Percentiles rank a stretch among this genome's conserved stretches.
Evolutionary conservation across 2,113 vertebrate genomes (phyloP).

Genomic region (Phylloscopus whistleri): DNA sequence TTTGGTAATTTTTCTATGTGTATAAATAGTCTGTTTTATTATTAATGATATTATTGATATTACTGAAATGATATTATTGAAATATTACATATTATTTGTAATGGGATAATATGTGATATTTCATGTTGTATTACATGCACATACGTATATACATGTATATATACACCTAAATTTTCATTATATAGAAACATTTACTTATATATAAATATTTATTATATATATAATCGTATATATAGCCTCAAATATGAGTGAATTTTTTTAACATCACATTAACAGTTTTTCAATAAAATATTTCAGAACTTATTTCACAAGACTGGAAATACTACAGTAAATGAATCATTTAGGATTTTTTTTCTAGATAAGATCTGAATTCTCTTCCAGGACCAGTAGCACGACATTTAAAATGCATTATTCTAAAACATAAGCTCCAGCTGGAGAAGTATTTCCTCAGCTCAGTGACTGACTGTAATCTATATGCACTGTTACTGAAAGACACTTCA

Average conservation of each 20-base stretch:
- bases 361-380: not conserved
- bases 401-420: not conserved
- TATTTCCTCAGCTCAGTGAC: not conserved
- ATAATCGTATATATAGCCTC: not conserved
- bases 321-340: not conserved
- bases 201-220: not conserved
- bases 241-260: not conserved
- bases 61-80: not conserved
- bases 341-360: not conserved
- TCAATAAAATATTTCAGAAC: not conserved
- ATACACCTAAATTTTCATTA: not conserved
- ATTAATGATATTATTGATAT: not conserved
- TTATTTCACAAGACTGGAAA: not conserved
- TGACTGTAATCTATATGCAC: not conserved
- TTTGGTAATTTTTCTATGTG: not conserved
- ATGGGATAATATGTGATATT: not conserved
- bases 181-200: not conserved
- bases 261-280: not conserved
- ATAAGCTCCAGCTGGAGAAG: not conserved
- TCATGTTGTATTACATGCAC: not conserved
- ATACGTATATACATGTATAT: not conserved
- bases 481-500: not conserved
- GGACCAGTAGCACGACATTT: not conserved
- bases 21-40: not conserved
- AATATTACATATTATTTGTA: not conserved